phyloP scores from a whole-genome alignment of 2,888 invertebrate species.

The Rhagophthalmus giganteus region DNA sequence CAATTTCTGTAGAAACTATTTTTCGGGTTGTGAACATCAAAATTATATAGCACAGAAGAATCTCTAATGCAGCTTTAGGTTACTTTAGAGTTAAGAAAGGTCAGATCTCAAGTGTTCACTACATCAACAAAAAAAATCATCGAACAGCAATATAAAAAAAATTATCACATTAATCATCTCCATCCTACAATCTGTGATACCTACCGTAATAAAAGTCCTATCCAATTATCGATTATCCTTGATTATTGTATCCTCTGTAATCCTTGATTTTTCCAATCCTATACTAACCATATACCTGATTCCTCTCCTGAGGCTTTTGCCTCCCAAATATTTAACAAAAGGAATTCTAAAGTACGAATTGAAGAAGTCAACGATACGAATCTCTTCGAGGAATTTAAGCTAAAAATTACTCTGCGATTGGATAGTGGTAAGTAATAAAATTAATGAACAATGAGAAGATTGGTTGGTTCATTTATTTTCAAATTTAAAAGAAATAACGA shows the following conservation, averaged over 20 bases:
- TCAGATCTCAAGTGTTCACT: constrained; percentile 33
- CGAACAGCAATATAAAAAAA: constrained; percentile 33
- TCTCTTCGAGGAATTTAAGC: background rate
- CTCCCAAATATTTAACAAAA: constrained; percentile 17
- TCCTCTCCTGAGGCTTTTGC: constrained; percentile 27
- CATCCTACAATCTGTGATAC: constrained; percentile 42
- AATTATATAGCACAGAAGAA: constrained; percentile 13
- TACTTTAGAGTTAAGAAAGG: constrained; percentile 25
- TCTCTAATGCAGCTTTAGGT: constrained; percentile 29
- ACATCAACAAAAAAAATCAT: constrained; percentile 29
- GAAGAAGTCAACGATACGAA: background rate
- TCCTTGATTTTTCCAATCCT: constrained; percentile 4
- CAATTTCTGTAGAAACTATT: constrained; percentile 3
- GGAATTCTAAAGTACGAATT: constrained; percentile 1
- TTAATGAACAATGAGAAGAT: background rate
- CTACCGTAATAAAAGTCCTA: constrained; percentile 23
- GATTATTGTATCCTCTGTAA: no score
- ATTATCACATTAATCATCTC: constrained; percentile 34
- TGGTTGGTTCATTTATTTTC: background rate
- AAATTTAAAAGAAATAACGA: background rate
- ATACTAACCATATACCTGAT: constrained; percentile 3
- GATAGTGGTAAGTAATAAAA: no score
- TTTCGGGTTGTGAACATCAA: constrained; percentile 13
- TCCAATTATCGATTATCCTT: constrained; percentile 4
- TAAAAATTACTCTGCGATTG: background rate